Evolutionary conservation across 2,888 invertebrate genomes (phyloP).

Genomic region (Barypeithes pellucidus): DNA sequence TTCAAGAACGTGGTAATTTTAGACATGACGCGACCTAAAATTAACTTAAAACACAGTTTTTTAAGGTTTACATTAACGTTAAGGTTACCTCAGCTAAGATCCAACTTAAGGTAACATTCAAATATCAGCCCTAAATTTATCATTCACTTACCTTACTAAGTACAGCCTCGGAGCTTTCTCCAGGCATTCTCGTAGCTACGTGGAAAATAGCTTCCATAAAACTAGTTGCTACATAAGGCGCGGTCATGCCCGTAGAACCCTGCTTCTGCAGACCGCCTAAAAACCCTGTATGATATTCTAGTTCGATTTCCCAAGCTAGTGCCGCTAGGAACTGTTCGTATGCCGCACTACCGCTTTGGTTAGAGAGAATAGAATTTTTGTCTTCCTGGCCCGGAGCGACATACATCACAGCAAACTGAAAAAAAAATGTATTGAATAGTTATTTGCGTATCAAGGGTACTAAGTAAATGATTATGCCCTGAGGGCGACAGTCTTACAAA

Average conservation of each 20-base stretch:
- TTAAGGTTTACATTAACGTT: no score
- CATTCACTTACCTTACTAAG: conserved; percentile 80
- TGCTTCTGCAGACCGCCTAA: conserved; percentile 94
- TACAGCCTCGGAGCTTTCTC: conserved; percentile 89
- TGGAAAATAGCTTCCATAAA: conserved; percentile 97
- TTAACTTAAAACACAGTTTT: no score
- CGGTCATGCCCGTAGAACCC: conserved; percentile 91
- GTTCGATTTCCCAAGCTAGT: conserved; percentile 87
- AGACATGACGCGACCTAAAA: no score
- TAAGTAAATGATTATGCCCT: no score
- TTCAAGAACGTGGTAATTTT: no score
- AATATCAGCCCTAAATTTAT: neutral
- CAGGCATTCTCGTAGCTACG: conserved; percentile 97
- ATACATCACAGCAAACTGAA: conserved; percentile 92
- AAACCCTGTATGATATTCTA: conserved; percentile 96
- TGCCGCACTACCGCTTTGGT: conserved; percentile 91
- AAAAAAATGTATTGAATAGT: no score
- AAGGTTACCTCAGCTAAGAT: no score
- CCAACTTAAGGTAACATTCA: no score
- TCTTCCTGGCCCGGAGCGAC: conserved; percentile 98
- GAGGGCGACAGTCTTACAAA: no score
- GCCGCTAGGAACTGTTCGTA: conserved; percentile 88
- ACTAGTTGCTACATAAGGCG: conserved; percentile 95
- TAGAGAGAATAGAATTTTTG: conserved; percentile 93
- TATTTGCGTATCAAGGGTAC: no score